Percentiles rank a stretch among this genome's conserved stretches.
phyloP scores from a whole-genome alignment of 2,113 vertebrate species.

The Camarhynchus parvulus region DNA sequence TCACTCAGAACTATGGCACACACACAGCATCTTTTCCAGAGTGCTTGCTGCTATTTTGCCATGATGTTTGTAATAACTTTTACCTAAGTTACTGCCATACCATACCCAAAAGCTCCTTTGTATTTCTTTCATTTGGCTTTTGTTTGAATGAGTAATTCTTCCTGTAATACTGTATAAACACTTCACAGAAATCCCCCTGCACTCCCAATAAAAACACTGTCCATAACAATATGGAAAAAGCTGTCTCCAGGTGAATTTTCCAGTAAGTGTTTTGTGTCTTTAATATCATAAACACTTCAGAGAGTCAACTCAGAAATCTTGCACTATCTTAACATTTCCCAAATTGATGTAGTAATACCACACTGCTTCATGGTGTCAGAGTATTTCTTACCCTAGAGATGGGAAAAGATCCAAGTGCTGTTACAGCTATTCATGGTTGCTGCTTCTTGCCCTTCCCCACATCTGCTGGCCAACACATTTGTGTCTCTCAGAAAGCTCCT shows the following conservation, averaged over 20 bases:
- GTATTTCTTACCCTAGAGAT: not conserved
- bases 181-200: conserved; percentile 12
- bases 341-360: not conserved
- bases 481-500: not conserved
- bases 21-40: not conserved
- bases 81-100: not conserved
- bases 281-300: not conserved
- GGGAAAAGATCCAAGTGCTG: not conserved
- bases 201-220: not conserved
- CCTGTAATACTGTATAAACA: not conserved
- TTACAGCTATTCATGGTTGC: not conserved
- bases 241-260: not conserved
- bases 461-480: not conserved
- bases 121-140: conserved; percentile 12
- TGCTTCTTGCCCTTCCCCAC: not conserved
- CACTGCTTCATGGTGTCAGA: not conserved
- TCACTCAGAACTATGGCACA: not conserved
- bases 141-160: conserved; percentile 10
- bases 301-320: not conserved
- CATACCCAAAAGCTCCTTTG: not conserved
- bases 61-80: not conserved
- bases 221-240: not conserved
- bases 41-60: not conserved
- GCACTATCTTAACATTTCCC: not conserved
- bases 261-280: not conserved